Evolutionary conservation across 2,113 vertebrate genomes (phyloP).

Genomic region (Apodemus speciosus): DNA sequence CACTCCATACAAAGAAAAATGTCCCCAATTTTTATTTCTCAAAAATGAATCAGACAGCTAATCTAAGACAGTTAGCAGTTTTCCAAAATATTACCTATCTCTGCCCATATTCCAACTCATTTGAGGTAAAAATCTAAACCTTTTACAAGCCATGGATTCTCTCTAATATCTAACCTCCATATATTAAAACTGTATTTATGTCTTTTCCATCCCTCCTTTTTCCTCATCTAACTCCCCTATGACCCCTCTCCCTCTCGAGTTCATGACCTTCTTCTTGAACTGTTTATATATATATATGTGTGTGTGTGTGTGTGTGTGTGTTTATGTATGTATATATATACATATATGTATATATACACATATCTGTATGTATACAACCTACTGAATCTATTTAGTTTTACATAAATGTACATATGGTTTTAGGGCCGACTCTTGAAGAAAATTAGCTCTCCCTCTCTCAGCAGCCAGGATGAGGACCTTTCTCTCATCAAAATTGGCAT

Average conservation of each 20-base stretch:
- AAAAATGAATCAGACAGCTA: background rate
- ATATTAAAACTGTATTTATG: background rate
- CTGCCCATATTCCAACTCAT: background rate
- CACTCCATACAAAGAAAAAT: conserved; percentile 36
- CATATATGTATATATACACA: no score
- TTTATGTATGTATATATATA: background rate
- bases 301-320: no score
- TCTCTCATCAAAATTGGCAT: background rate
- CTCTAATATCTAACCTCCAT: background rate
- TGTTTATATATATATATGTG: background rate
- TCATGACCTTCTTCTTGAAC: background rate
- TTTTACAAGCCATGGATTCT: background rate
- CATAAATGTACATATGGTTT: background rate
- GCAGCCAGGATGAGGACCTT: background rate
- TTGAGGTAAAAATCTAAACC: background rate
- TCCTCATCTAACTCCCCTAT: background rate
- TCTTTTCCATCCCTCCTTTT: background rate
- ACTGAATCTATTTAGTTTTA: background rate
- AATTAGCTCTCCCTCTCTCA: background rate
- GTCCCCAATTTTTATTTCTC: background rate
- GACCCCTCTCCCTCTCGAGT: background rate
- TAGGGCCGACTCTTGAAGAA: background rate
- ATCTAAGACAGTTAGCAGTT: background rate
- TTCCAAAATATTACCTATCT: background rate
- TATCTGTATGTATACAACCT: background rate